These are phyloP conservation scores for Epistrophe eligans DNA, from an alignment of 2,888 invertebrate species.

Conservation along the genomic window DNA sequence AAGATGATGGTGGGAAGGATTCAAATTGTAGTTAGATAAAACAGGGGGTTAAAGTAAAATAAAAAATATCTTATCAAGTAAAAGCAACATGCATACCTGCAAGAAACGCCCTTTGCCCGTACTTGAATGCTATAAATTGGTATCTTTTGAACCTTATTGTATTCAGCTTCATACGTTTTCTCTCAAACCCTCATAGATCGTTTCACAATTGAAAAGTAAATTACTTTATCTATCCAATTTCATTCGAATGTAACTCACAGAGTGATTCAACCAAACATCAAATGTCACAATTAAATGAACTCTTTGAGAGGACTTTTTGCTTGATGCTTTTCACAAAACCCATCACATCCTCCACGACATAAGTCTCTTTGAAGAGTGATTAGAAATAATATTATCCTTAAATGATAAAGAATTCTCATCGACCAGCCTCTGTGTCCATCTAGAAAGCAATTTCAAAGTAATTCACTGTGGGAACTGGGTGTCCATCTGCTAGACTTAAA, in stretches of 20 bases:
- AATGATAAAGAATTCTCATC: conserved; percentile 22
- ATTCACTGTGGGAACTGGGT: conserved; percentile 1
- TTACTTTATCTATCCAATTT: conserved; percentile 7
- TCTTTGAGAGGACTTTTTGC: conserved; percentile 6
- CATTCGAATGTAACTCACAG: background rate
- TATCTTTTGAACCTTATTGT: background rate
- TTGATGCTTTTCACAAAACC: background rate
- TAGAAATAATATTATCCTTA: conserved; percentile 50
- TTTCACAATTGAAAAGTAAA: background rate
- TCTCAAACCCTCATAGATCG: background rate
- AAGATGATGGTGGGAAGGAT: too few species aligned
- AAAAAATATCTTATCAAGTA: too few species aligned
- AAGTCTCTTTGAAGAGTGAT: conserved; percentile 26
- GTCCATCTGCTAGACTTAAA: background rate
- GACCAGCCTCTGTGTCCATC: conserved; percentile 17
- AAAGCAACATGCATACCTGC: too few species aligned
- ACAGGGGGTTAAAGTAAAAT: too few species aligned
- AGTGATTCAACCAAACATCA: background rate
- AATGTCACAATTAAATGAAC: conserved; percentile 9
- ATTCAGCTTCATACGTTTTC: background rate
- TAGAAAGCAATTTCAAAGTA: conserved; percentile 40
- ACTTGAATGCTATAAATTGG: too few species aligned
- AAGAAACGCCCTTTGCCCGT: too few species aligned
- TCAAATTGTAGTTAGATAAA: too few species aligned
- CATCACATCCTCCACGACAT: background rate